Base-by-base conservation (phyloP, 1,140 invertebrate genomes). In the Bombus balteatus region DNA sequence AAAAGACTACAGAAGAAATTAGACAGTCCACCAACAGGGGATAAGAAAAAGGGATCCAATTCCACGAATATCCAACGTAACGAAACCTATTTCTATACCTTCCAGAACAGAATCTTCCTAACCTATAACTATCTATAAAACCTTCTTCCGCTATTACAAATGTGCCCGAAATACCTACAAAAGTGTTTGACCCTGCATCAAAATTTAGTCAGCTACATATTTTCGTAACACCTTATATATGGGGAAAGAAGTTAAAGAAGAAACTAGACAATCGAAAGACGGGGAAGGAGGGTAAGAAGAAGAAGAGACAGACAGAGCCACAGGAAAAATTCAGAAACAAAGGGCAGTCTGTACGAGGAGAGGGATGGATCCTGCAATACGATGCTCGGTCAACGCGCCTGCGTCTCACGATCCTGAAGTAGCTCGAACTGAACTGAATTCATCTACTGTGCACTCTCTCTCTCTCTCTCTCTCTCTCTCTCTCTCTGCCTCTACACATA, bases 311-410 rank as follows among this genome's bases (percentile, higher is more conserved):
- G 10, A 12, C 13, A 59, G 75, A 43, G 57, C 32, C 41, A 43
- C 59, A 43, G 75, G 62, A 86, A 72, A 82, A 77, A 81, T 81
- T 59, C 39, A n/a, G 65, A 47, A 81, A 28, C 47, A 79, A 71
- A 34, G 77, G 43, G 32, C 34, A 41, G 32, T n/a, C 41, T n/a
- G 28, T 28, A 37, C 37, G 15, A 47, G n/a, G 74, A 41, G 53
- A 41, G 32, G 39, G 43, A 59, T 66, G 77, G 53, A 87, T 92
- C 87, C 85, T 81, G 85, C 73, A 71, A 90, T 89, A 90, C 86
- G 86, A 90, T 87, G 78, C 66, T 65, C 57, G 85, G 70, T 77
- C 65, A 84, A 74, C 57, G 92, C 92, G 92, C 92, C 77, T 92
- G 92, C 92, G 92, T 90, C 82, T 86, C 57, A 62, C 71, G 83